Conservation (phyloP, 1,140 invertebrate genomes). For the Tetranychus urticae region DNA sequence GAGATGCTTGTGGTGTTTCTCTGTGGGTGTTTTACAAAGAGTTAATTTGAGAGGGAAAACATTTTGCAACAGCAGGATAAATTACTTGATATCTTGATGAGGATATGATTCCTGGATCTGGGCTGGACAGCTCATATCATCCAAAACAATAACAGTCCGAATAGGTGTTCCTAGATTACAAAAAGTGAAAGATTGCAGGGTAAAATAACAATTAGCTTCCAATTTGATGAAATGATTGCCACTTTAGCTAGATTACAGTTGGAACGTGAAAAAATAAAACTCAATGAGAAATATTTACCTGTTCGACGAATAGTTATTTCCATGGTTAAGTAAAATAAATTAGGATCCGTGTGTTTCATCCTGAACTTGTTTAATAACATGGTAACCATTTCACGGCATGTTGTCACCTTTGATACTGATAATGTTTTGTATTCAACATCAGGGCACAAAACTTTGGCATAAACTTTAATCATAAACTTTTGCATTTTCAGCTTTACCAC, state of each 20-base stretch:
- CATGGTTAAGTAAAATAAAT: conserved; percentile 79
- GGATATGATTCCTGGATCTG: conserved; percentile 72
- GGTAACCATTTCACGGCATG: conserved; percentile 55
- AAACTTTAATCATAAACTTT: conserved; percentile 46
- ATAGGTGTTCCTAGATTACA: conserved; percentile 30
- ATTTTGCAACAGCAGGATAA: background rate
- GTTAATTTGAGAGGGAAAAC: no score
- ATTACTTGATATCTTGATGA: conserved; percentile 59
- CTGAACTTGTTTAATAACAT: conserved; percentile 64
- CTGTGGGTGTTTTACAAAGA: no score
- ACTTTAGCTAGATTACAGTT: background rate
- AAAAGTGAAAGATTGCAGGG: background rate
- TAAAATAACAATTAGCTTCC: no score
- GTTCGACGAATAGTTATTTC: conserved; percentile 48
- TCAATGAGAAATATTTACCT: background rate
- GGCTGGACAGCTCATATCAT: conserved; percentile 62
- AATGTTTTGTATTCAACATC: conserved; percentile 84
- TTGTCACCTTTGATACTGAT: conserved; percentile 55
- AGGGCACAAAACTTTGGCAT: conserved; percentile 54
- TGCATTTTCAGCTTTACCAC: no score
- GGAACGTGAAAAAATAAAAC: background rate
- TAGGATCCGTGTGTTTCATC: conserved; percentile 68
- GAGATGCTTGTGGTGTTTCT: no score
- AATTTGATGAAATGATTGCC: background rate
- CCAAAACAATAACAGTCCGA: conserved; percentile 50